Conservation (phyloP, 2,797 vertebrate species). For the Cyprinodon diabolis region DNA sequence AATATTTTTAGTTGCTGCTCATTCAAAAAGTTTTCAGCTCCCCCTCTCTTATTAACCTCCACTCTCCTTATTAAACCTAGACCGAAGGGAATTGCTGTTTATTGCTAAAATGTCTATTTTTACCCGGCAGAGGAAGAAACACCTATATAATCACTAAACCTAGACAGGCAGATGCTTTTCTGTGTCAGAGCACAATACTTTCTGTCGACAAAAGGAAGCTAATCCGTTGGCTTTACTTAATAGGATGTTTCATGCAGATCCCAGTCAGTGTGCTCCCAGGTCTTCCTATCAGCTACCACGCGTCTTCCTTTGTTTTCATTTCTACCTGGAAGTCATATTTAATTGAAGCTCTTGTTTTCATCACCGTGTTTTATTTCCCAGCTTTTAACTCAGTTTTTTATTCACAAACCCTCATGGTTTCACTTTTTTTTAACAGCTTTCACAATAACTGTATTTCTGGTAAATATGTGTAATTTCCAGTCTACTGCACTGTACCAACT, state of each 20-base stretch:
- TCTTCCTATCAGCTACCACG: conserved; percentile 39
- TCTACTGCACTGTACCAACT: neutral
- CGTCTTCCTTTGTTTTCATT: conserved; percentile 44
- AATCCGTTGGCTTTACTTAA: conserved; percentile 74
- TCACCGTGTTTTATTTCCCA: neutral
- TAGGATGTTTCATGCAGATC: conserved; percentile 68
- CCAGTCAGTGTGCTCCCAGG: conserved; percentile 46
- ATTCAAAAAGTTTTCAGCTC: conserved; percentile 2
- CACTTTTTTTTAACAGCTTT: conserved; percentile 10
- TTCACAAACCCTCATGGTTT: conserved; percentile 27
- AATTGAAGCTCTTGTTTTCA: conserved; percentile 48
- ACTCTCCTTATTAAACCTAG: conserved; percentile 2
- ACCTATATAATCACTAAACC: conserved; percentile 45
- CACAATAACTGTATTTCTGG: neutral
- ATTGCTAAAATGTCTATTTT: conserved; percentile 27
- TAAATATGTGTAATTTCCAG: conserved; percentile 3
- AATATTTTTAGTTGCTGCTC: conserved; percentile 10
- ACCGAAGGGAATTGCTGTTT: conserved; percentile 22
- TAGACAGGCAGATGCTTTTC: conserved; percentile 43
- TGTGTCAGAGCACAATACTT: conserved; percentile 45
- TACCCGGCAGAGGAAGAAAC: conserved; percentile 17
- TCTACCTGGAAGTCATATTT: conserved; percentile 64
- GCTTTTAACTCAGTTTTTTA: conserved; percentile 27
- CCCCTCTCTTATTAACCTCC: neutral
- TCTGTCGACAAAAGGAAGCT: conserved; percentile 59